Base-by-base conservation (phyloP, 2,797 vertebrate species). In the Phrynocephalus guinanensis region DNA sequence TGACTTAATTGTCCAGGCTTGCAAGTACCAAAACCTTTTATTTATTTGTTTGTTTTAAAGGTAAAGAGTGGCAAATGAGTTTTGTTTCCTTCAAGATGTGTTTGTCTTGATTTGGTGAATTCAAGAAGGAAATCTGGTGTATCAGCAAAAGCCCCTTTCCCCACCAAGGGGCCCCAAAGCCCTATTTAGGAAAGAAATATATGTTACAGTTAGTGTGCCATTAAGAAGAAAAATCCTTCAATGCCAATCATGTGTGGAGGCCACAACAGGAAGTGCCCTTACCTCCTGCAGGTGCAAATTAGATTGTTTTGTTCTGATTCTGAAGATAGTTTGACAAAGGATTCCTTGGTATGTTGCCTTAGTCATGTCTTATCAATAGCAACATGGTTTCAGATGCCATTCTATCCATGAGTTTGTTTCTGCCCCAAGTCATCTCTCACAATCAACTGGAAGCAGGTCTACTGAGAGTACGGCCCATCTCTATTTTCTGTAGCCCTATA, bases 1-100 rank as follows among this genome's bases (percentile, higher is more conserved):
- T 85, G 68, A 81, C 18, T 44, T 93, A 88, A 72, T 91, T 89
- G 50, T 52, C 2, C 11, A 91, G 87, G 78, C 89, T 16, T 6
- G 48, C 20, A 92, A 26, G 48, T 80, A 89, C 13, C 79, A 52
- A n/a, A 30, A 91, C 82, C 63, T 48, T 18, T 44, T 44, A 44
- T 44, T 44, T 44, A 44, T 44, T 44, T 44, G 5, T 44, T 44
- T 44, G 5, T 75, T 84, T 18, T 10, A 72, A 22, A 82, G 22
- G 70, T 20, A 67, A 87, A 44, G 87, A 67, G 20, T 80, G 83
- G 1, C 89, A 77, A 85, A 75, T 71, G n/a, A 66, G 28, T 66
- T 50, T 7, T 20, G 78, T 52, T 88, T 70, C 84, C 30, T 85
- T 90, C 16, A 83, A 33, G 86, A 88, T 87, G 89, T 33, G 67